Evolutionary conservation across 2,888 invertebrate genomes (phyloP).

Genomic region (Steinernema scapterisci): DNA sequence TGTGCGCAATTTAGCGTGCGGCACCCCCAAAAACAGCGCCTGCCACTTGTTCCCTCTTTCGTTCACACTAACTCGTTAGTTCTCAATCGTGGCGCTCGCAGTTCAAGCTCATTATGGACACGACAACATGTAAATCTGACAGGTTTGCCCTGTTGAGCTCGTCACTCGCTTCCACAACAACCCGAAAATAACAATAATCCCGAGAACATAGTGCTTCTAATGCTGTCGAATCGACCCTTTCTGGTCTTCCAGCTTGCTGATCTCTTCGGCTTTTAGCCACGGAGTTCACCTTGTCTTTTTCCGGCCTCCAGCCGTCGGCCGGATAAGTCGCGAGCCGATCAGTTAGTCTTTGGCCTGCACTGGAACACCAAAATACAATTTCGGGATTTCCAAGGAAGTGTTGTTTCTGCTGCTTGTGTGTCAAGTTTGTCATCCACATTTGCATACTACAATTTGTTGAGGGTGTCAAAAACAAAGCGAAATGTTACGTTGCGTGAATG

Average conservation of each 20-base stretch:
- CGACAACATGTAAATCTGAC: constrained; percentile 30
- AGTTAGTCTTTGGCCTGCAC: background rate
- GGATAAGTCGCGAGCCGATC: background rate
- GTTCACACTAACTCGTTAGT: constrained; percentile 20
- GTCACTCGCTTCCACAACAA: constrained; percentile 20
- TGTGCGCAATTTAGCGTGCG: background rate
- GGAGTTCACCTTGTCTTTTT: no score
- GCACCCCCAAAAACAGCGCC: background rate
- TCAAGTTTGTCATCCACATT: background rate
- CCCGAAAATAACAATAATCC: constrained; percentile 29
- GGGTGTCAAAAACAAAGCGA: constrained; percentile 27
- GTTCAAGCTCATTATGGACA: constrained; percentile 32
- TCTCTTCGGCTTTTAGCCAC: background rate
- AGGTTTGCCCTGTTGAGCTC: constrained; percentile 14
- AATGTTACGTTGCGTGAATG: constrained; percentile 23
- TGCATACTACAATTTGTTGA: background rate
- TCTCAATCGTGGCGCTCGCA: background rate
- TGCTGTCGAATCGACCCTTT: background rate
- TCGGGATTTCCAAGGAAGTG: background rate
- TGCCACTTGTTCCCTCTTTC: background rate
- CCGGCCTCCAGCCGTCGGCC: no score
- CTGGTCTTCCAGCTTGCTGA: background rate
- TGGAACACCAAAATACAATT: background rate
- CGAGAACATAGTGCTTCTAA: constrained; percentile 11
- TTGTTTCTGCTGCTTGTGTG: no score